phyloP scores from a whole-genome alignment of 30 jellyfish, hydroid and myxozoan genomes.

The Hydra vulgaris region DNA sequence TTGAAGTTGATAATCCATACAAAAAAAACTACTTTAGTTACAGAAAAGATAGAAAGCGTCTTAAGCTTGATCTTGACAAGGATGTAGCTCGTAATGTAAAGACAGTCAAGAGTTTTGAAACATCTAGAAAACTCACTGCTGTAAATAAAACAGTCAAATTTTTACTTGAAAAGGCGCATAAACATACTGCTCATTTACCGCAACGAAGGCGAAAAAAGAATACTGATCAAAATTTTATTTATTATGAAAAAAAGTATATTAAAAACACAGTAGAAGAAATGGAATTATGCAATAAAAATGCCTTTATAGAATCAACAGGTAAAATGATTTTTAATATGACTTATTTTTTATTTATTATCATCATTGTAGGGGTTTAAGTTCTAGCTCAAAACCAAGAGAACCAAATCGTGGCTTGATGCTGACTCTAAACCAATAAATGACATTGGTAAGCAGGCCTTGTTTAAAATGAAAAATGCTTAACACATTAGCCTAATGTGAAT shows the following conservation, averaged over 20 bases:
- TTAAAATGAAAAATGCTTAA: too few relatives aligned
- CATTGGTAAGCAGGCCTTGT: too few relatives aligned
- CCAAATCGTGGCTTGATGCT: too few relatives aligned
- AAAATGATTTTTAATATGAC: too few relatives aligned
- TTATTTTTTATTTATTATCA: too few relatives aligned
- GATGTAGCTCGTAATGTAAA: not conserved
- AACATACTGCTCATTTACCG: not conserved
- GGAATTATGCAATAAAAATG: not conserved
- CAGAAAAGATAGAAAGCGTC: conserved; percentile 25
- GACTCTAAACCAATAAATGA: too few relatives aligned
- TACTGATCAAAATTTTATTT: conserved; percentile 26
- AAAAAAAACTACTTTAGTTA: conserved; percentile 46
- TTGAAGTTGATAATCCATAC: conserved; percentile 51
- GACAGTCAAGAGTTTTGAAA: not conserved
- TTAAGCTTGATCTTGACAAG: not conserved
- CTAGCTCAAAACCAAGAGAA: too few relatives aligned
- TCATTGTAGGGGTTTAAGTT: too few relatives aligned
- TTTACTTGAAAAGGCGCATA: conserved; percentile 16
- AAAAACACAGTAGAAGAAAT: conserved; percentile 24
- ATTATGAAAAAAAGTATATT: conserved; percentile 23
- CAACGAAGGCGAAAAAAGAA: not conserved
- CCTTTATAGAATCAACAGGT: not conserved
- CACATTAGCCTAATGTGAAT: too few relatives aligned
- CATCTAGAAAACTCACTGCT: conserved; percentile 1
- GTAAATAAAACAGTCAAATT: conserved; percentile 13